A percentile compares a stretch with the other conserved stretches of the same genome.
Evolutionary conservation across 2,797 vertebrate genomes (phyloP).

Genomic region (Rhinoraja longicauda): DNA sequence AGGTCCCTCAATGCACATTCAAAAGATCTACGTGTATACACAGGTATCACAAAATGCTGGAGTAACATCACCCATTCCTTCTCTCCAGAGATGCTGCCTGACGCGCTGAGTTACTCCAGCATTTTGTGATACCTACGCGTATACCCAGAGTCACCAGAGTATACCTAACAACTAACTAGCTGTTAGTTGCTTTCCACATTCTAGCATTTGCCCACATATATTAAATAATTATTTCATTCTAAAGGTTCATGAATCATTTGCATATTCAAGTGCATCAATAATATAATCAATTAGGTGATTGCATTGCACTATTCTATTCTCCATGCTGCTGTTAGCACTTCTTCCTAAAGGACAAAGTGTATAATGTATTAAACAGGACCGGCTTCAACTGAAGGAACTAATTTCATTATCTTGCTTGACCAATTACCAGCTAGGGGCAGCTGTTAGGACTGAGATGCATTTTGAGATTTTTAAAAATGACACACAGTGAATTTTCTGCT

Average conservation of each 20-base stretch:
- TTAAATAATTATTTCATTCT: neutral
- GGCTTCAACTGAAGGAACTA: neutral
- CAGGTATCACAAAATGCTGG: too few species aligned
- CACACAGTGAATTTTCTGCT: neutral
- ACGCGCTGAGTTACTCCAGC: too few species aligned
- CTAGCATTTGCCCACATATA: neutral
- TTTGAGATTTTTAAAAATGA: neutral
- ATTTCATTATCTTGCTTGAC: conserved; percentile 28
- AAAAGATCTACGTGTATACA: neutral
- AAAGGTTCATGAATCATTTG: neutral
- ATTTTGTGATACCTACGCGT: too few species aligned
- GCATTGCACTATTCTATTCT: neutral
- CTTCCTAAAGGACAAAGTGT: neutral
- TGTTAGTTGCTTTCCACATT: neutral
- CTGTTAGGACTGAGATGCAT: neutral
- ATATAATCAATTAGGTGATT: neutral
- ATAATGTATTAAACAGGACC: conserved; percentile 18
- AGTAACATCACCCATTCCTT: too few species aligned
- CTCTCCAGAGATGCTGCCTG: too few species aligned
- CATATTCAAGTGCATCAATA: neutral
- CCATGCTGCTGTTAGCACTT: neutral
- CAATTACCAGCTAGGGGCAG: conserved; percentile 2
- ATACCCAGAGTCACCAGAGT: too few species aligned
- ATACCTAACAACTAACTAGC: too few species aligned
- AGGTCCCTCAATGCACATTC: neutral